Base-by-base conservation (phyloP, 2,113 vertebrate genomes). In the Empidonax traillii region DNA sequence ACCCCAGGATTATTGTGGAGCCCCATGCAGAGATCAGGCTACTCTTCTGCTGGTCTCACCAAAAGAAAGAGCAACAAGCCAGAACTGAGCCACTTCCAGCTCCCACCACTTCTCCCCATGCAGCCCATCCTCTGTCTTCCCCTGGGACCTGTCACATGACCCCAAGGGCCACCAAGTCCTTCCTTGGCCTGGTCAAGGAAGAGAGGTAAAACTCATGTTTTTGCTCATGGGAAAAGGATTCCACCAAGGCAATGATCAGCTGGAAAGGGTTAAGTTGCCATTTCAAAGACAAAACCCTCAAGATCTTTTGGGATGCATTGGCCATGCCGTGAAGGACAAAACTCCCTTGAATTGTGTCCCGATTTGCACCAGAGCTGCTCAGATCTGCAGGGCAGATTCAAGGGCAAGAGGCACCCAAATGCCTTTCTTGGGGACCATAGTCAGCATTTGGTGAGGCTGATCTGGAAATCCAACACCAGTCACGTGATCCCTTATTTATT, bases 321-420 rank as follows among this genome's bases (percentile, higher is more conserved):
- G 7, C 39, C 5, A 3, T 30, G 66, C 39, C 43, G 21, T 21
- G 43, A 53, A 59, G 58, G 24, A 30, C 15, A 51, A 23, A 63
- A n/a, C 18, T 37, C 24, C 37, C 11, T 37, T 3, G 0, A 12
- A 23, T 24, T 0, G 0, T 18, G 16, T 24, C 28, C 19, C 0
- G 0, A 1, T 55, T 67, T 71, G 19, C 28, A 17, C 53, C 0
- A 0, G 12, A 85, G 37, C 20, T 62, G 19, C 66, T 85, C n/a
- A 62, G 75, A 28, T 8, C 33, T 43, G 28, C 18, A 19, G 41
- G 39, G 33, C 8, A 47, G 20, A 51, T 37, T 55, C 75, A 67
- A 73, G 43, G 25, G 43, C 39, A 58, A 44, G 61, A 85, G 52
- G 28, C 12, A 61, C n/a, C 31, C 55, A 77, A 51, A 47, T 8